These are phyloP conservation scores for Microplitis manilae DNA, from an alignment of 2,888 invertebrate species.

Conservation along the genomic window DNA sequence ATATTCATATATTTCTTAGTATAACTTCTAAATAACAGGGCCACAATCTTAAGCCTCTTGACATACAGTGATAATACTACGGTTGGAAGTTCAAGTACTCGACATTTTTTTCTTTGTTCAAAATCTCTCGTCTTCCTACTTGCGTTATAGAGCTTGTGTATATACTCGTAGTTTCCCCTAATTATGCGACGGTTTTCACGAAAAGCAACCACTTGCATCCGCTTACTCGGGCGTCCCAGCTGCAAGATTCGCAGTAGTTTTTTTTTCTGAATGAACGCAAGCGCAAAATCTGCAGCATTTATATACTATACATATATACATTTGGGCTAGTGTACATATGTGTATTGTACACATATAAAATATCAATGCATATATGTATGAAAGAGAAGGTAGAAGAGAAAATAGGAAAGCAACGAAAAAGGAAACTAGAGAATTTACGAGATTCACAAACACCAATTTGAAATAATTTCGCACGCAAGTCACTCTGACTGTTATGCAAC, in stretches of 20 bases:
- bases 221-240: slow-evolving; percentile 16
- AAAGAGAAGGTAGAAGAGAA: not conserved
- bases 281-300: slow-evolving; percentile 11
- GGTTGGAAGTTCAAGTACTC: not conserved
- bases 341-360: slow-evolving; percentile 14
- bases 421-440: slow-evolving; percentile 13
- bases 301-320: not conserved
- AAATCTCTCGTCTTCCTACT: not conserved
- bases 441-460: slow-evolving; percentile 21
- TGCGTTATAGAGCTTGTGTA: not conserved
- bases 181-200: slow-evolving; percentile 23
- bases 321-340: not conserved
- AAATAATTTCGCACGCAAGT: slow-evolving; percentile 22
- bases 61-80: not conserved
- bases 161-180: slow-evolving; percentile 24
- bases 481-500: slow-evolving; percentile 4
- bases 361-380: slow-evolving; percentile 1
- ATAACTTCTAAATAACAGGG: not conserved
- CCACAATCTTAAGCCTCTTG: not conserved
- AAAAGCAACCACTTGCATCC: slow-evolving; percentile 18
- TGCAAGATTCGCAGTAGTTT: not conserved
- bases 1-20: not conserved
- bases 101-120: slow-evolving; percentile 1
- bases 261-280: slow-evolving; percentile 21
- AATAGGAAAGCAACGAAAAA: not conserved